A percentile compares a stretch with the other conserved stretches of the same genome.
Conservation (phyloP, 1,140 invertebrate species). For the Drosophila sulfurigaster region DNA sequence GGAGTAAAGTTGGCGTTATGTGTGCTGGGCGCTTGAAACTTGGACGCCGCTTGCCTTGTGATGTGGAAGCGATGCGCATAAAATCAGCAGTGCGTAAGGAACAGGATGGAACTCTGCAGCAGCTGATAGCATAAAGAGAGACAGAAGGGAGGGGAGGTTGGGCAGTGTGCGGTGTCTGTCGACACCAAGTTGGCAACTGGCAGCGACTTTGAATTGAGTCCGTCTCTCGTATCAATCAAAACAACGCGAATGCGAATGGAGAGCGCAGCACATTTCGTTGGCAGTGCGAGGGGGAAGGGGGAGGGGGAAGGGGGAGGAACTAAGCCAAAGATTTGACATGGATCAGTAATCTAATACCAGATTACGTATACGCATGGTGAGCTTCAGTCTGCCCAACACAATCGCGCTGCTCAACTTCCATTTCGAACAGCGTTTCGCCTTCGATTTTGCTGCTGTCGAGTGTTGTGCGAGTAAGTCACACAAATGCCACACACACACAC, state of each 20-base stretch:
- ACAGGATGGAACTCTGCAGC: slow-evolving; percentile 44
- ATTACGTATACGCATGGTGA: slow-evolving; percentile 84
- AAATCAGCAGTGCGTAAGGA: slow-evolving; percentile 77
- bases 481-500: slow-evolving; percentile 20
- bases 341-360: slow-evolving; percentile 85
- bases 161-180: slow-evolving; percentile 49
- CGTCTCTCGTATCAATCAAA: slow-evolving; percentile 80
- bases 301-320: slow-evolving; percentile 42
- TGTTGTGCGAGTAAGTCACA: slow-evolving; percentile 50
- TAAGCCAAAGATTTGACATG: slow-evolving; percentile 85
- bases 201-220: slow-evolving; percentile 11
- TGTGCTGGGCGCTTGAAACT: slow-evolving; percentile 20
- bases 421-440: slow-evolving; percentile 18
- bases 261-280: slow-evolving; percentile 22
- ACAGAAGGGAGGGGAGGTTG: neutral
- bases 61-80: slow-evolving; percentile 81
- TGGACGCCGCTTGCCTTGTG: slow-evolving; percentile 62
- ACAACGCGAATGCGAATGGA: slow-evolving; percentile 48
- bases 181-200: slow-evolving; percentile 56
- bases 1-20: neutral
- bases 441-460: slow-evolving; percentile 30
- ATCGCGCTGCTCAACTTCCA: neutral
- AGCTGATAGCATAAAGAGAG: neutral
- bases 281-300: neutral
- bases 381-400: slow-evolving; percentile 3